Percentiles rank a stretch among this genome's conserved stretches.
Evolutionary conservation across 2,888 invertebrate genomes (phyloP).

Genomic region (Trichopoda pennipes): DNA sequence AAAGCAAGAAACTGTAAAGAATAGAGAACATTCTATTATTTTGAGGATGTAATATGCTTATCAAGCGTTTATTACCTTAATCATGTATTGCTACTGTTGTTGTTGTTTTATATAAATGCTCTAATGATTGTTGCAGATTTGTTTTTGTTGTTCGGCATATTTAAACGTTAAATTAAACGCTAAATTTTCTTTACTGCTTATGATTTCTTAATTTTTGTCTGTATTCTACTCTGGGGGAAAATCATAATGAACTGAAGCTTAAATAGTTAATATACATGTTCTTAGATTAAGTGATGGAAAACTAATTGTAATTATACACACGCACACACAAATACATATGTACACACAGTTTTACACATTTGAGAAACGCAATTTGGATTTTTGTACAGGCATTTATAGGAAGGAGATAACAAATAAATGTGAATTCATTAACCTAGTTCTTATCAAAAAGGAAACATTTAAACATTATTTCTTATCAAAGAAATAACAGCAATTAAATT

Average conservation of each 20-base stretch:
- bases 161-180: constrained; percentile 12
- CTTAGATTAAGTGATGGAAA: not conserved
- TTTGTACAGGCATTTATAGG: no score
- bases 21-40: constrained; percentile 11
- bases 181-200: not conserved
- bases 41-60: constrained; percentile 40
- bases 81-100: constrained; percentile 36
- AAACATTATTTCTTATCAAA: no score
- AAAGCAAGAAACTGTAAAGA: constrained; percentile 7
- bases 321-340: not conserved
- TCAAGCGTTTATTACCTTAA: constrained; percentile 50
- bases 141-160: not conserved
- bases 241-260: not conserved
- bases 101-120: not conserved
- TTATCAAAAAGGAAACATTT: no score
- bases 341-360: not conserved
- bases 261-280: constrained; percentile 7
- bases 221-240: not conserved
- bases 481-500: no score
- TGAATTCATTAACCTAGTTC: no score
- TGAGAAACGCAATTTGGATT: no score
- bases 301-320: not conserved
- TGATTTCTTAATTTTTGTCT: not conserved
- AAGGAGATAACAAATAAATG: no score
- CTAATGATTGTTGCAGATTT: not conserved